Evolutionary conservation across 2,888 invertebrate genomes (phyloP).

Genomic region (Darwinula stevensoni): DNA sequence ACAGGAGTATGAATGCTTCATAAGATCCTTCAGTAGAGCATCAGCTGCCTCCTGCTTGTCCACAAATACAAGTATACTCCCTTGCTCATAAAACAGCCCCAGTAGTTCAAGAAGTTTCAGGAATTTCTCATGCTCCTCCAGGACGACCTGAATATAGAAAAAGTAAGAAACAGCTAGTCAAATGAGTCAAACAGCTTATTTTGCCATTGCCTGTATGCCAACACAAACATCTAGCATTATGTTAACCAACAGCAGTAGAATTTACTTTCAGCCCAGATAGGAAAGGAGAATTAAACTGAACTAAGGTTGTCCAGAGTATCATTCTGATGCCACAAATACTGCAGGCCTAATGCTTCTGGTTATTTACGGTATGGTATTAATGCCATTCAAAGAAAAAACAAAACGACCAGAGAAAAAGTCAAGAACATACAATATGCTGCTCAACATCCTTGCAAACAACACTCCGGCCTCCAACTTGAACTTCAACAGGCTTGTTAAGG

Average conservation of each 20-base stretch:
- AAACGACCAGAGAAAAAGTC: too few species aligned
- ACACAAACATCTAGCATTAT: not conserved
- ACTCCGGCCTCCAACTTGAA: slow-evolving; percentile 84
- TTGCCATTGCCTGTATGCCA: not conserved
- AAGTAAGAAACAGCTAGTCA: not conserved
- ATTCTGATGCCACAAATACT: too few species aligned
- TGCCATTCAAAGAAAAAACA: too few species aligned
- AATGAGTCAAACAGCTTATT: not conserved
- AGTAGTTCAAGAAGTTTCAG: slow-evolving; percentile 87
- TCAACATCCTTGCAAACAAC: slow-evolving; percentile 94
- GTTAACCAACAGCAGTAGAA: too few species aligned
- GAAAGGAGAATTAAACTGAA: too few species aligned
- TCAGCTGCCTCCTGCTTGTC: slow-evolving; percentile 97
- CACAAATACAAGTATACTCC: slow-evolving; percentile 85
- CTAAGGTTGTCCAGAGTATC: too few species aligned
- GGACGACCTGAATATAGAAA: slow-evolving; percentile 20
- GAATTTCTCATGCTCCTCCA: slow-evolving; percentile 92
- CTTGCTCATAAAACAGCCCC: slow-evolving; percentile 71
- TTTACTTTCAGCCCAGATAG: too few species aligned
- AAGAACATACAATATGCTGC: slow-evolving; percentile 79
- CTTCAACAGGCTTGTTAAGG: slow-evolving; percentile 77
- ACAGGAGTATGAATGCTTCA: slow-evolving; percentile 78
- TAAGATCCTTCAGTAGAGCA: slow-evolving; percentile 61
- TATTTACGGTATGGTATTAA: too few species aligned
- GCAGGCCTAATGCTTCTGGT: too few species aligned